Conservation (phyloP, 2,797 vertebrate species). For the Anguilla megastoma region DNA sequence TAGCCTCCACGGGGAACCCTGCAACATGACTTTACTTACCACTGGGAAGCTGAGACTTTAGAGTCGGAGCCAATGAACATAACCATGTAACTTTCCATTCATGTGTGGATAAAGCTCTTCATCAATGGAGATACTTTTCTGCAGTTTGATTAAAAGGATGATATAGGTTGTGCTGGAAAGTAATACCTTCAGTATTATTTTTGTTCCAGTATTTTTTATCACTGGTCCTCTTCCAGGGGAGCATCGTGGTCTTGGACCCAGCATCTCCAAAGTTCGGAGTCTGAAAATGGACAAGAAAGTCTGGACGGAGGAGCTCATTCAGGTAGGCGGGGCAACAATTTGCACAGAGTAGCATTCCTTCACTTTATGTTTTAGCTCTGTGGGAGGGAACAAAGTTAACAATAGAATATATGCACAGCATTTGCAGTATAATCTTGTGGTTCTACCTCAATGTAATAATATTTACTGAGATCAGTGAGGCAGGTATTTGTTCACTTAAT, state of each 20-base stretch:
- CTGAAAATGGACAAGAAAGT: constrained; percentile 97
- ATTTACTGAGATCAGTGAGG: background rate
- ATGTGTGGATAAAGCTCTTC: background rate
- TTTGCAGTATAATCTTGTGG: background rate
- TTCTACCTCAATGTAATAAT: background rate
- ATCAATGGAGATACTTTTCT: background rate
- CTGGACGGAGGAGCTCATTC: constrained; percentile 90
- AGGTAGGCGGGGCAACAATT: constrained; percentile 69
- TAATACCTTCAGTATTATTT: background rate
- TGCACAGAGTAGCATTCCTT: background rate
- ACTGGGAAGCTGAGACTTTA: background rate
- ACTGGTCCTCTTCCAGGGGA: constrained; percentile 73
- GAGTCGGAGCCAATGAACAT: background rate
- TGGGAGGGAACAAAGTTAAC: background rate
- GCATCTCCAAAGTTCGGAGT: constrained; percentile 89
- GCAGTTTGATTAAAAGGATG: background rate
- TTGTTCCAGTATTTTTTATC: background rate
- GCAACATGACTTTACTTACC: background rate
- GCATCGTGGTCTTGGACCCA: constrained; percentile 86
- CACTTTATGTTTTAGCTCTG: background rate
- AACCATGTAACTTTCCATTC: background rate
- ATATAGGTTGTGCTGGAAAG: background rate
- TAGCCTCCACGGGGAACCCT: background rate
- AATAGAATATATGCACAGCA: background rate
- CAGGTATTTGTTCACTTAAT: background rate